phyloP scores from a whole-genome alignment of 2,888 invertebrate species.

The Conops quadrifasciatus region DNA sequence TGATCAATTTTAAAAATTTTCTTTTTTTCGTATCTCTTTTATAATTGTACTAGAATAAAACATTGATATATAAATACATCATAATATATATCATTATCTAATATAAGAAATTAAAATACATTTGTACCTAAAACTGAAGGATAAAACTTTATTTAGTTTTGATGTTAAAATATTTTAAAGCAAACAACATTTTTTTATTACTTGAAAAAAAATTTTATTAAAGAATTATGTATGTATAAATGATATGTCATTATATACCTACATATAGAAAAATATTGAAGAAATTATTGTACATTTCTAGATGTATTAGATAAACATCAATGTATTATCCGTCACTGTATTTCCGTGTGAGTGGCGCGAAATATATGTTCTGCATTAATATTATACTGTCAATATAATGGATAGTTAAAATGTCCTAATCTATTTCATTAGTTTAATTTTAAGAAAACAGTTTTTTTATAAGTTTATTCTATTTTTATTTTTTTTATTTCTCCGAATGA shows the following conservation, averaged over 20 bases:
- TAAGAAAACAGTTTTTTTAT: too few relatives aligned
- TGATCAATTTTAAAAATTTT: too few relatives aligned
- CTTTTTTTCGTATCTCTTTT: too few relatives aligned
- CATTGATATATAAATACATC: not conserved
- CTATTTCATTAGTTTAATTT: too few relatives aligned
- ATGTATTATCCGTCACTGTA: not conserved
- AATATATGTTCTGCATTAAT: not conserved
- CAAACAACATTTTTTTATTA: conserved; percentile 6
- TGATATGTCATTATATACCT: not conserved
- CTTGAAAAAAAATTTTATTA: not conserved
- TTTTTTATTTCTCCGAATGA: too few relatives aligned
- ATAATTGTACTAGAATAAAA: too few relatives aligned
- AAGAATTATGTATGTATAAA: conserved; percentile 1
- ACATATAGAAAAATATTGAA: not conserved
- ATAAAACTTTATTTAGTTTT: too few relatives aligned
- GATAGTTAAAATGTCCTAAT: not conserved
- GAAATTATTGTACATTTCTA: not conserved
- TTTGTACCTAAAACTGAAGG: conserved; percentile 1
- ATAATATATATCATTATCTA: not conserved
- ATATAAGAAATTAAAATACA: not conserved
- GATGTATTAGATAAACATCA: not conserved
- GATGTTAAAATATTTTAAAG: too few relatives aligned
- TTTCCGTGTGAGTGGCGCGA: not conserved
- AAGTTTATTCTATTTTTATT: too few relatives aligned
- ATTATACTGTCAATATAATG: not conserved